These are phyloP conservation scores for Sericinus montela DNA, from an alignment of 2,888 invertebrate genomes.

Conservation along the genomic window DNA sequence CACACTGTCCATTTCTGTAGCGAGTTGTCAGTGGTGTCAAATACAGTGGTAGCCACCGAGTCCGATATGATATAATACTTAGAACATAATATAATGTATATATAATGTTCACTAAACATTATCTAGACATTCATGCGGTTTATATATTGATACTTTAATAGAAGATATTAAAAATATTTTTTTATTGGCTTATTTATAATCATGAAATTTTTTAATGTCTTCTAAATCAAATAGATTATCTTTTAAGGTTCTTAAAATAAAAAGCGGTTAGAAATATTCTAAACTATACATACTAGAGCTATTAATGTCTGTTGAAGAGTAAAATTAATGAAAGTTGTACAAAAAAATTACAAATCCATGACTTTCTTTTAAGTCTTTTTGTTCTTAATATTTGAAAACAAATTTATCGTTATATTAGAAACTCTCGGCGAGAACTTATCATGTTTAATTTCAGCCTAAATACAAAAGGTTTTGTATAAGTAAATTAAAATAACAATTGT, in stretches of 20 bases:
- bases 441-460: conserved; percentile 9
- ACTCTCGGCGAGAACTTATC: conserved; percentile 7
- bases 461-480: neutral
- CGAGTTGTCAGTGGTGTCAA: conserved; percentile 12
- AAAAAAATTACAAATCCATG: neutral
- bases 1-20: conserved; percentile 4
- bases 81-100: no score
- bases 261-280: no score
- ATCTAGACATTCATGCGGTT: no score
- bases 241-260: no score
- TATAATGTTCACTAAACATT: no score
- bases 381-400: conserved; percentile 3
- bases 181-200: no score
- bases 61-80: conserved; percentile 1
- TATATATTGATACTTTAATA: no score
- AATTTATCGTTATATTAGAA: conserved; percentile 1
- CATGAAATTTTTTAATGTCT: no score
- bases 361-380: conserved; percentile 8
- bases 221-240: no score
- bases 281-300: no score
- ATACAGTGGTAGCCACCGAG: conserved; percentile 5
- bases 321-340: neutral
- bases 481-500: conserved; percentile 14
- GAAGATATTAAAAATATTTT: no score
- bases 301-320: neutral